Percentiles rank a stretch among this genome's conserved stretches.
Conservation (phyloP, 2,113 vertebrate genomes). For the Hepsetus odoe region DNA sequence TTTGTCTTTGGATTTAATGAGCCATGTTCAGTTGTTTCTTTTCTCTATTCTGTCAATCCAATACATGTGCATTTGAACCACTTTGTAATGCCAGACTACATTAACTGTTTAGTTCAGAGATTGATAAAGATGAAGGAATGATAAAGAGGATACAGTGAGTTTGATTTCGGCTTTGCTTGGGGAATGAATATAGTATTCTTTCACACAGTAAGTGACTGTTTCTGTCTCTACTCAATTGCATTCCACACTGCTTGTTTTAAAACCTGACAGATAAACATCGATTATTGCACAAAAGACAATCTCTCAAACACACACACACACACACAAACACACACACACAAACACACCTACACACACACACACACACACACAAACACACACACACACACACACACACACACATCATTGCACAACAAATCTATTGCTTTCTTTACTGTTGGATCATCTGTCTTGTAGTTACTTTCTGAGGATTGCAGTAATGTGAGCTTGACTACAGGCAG, state of each 20-base stretch:
- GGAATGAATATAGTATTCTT: slow-evolving; percentile 10
- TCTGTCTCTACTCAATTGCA: slow-evolving; percentile 26
- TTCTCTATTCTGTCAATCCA: too few species aligned
- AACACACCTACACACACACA: neutral
- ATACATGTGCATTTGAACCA: too few species aligned
- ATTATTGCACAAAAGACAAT: slow-evolving; percentile 24
- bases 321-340: neutral
- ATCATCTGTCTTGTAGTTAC: slow-evolving; percentile 3
- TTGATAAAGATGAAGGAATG: neutral
- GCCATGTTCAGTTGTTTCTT: too few species aligned
- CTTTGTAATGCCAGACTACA: neutral
- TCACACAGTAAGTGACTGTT: slow-evolving; percentile 41
- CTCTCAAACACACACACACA: neutral
- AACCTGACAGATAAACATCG: neutral
- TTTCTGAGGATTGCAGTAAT: slow-evolving; percentile 10
- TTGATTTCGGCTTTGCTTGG: slow-evolving; percentile 24
- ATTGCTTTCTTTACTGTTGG: neutral
- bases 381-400: neutral
- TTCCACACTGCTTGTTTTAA: slow-evolving; percentile 19
- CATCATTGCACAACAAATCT: neutral
- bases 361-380: neutral
- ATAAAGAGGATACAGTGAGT: neutral
- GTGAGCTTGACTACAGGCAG: neutral
- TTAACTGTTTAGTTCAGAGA: neutral
- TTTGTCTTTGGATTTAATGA: too few species aligned